Base-by-base conservation (phyloP, 1,140 invertebrate species). In the Propsilocerus akamusi region DNA sequence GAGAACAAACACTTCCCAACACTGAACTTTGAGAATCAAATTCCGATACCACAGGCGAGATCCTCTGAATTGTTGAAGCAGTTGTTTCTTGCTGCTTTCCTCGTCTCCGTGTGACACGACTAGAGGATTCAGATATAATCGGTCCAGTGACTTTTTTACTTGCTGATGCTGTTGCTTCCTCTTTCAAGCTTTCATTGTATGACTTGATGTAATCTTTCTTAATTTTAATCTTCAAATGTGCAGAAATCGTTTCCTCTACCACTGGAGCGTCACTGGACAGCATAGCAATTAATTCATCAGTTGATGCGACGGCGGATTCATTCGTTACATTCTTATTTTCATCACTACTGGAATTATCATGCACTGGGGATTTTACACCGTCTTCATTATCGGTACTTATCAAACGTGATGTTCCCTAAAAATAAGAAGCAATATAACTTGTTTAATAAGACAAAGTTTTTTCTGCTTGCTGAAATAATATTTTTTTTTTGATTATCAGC, bases 371-470 rank as follows among this genome's bases (percentile, higher is more conserved):
- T 52, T 67, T 68, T 48, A 70, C 63, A 14, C 68, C 62, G 60
- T 74, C 74, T 66, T 76, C 74, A 49, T 72, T 75, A 56, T 76
- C 73, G 32, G 73, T 75, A 57, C 74, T 76, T 47, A 76, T 69
- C 59, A 76, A 68, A 54, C 73, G 71, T 28, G 74, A 76, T 49
- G 73, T 76, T 47, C 74, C 74, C 63, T 65, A 56, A 32, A 58
- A 62, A 48, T 48, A 37, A 23, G 48, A 25, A 47, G 23, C 46
- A 46, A 25, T 0, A 14, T 17, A 28, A 25, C 22, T 49, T 51
- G 46, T 47, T 22, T 30, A 7, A n/a, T 30, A 7, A 30, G n/a
- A n/a, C n/a, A n/a, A 30, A 8, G 7, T n/a, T 24, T 20, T 11
- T 47, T 23, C 7, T 24, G 25, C 11, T 20, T 24, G 12, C 12